Percentiles rank a stretch among this genome's conserved stretches.
phyloP scores from a whole-genome alignment of 2,888 invertebrate species.

The Drosophila nigritarsus region DNA sequence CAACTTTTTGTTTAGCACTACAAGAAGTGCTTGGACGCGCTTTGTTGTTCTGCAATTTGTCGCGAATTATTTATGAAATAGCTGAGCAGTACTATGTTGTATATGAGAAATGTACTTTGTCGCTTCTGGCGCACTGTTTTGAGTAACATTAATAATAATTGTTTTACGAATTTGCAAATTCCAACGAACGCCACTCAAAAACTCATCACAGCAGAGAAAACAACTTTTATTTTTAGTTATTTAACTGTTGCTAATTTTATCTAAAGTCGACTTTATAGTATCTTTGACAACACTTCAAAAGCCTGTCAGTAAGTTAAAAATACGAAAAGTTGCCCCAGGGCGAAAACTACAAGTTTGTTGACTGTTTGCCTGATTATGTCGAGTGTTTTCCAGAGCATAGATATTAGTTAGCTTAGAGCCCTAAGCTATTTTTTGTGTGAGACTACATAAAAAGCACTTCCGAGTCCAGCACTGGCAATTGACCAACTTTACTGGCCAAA shows the following conservation, averaged over 20 bases:
- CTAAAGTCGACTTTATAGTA: constrained; percentile 22
- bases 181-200: constrained; percentile 13
- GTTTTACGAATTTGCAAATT: constrained; percentile 52
- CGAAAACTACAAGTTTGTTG: constrained; percentile 51
- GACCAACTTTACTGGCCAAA: constrained; percentile 46
- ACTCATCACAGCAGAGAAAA: constrained; percentile 10
- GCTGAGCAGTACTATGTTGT: constrained; percentile 15
- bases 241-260: constrained; percentile 50
- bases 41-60: constrained; percentile 57
- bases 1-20: constrained; percentile 35
- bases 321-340: constrained; percentile 50
- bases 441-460: constrained; percentile 34
- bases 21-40: constrained; percentile 1
- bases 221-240: constrained; percentile 1
- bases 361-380: constrained; percentile 62
- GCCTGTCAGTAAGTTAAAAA: constrained; percentile 30
- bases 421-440: constrained; percentile 45
- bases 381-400: constrained; percentile 31
- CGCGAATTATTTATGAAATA: constrained; percentile 72
- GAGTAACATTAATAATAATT: constrained; percentile 41
- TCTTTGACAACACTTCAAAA: constrained; percentile 26
- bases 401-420: constrained; percentile 53
- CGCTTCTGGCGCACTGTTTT: constrained; percentile 36
- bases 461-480: constrained; percentile 24
- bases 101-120: constrained; percentile 48